Base-by-base conservation (phyloP, 2,797 vertebrate species). In the Ptychadena robeensis region DNA sequence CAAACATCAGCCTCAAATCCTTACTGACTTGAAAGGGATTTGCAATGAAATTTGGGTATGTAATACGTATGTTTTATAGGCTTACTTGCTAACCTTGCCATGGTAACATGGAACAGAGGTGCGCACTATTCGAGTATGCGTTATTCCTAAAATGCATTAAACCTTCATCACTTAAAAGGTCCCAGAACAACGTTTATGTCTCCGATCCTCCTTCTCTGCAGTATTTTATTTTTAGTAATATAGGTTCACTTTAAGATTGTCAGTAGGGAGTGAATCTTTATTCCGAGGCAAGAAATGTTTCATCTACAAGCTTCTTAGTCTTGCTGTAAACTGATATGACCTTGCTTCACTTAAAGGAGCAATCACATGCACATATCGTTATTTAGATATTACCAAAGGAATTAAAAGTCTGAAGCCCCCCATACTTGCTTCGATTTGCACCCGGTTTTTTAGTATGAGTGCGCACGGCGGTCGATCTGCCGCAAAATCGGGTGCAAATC, bases 271-370 rank as follows among this genome's bases (percentile, higher is more conserved):
- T 22, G 44, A 76, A 40, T 37, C 61, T 65, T 76, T 31, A 48
- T 38, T 77, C 28, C 34, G 38, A 48, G 64, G 75, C 44, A 12
- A 22, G 38, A 30, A 44, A 66, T 67, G 66, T 79, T 31, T 79
- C 76, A 67, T 68, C 38, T 57, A 68, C 66, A 34, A 44, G 32
- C 28, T 68, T 18, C 61, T 44, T 11, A 30, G 25, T 34, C 74
- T 78, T 31, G n/a, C 53, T 35, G 44, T 68, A 57, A 79, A 79
- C 65, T 79, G 76, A 68, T 2, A n/a, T 68, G 76, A 68, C 65
- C 75, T 65, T 22, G 40, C 74, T 67, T 34, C 53, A 11, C 57
- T 28, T 27, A 61, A 61, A 28, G 59, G 8, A 61, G 15, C 25
- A 25, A 9, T 4, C n/a, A 2, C 28, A 10, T 25, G 0, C 57